Evolutionary conservation across 1,140 invertebrate genomes (phyloP), one percentile per base, ranked within the genome.

Genomic region (Stegodyphus mimosarum): DNA sequence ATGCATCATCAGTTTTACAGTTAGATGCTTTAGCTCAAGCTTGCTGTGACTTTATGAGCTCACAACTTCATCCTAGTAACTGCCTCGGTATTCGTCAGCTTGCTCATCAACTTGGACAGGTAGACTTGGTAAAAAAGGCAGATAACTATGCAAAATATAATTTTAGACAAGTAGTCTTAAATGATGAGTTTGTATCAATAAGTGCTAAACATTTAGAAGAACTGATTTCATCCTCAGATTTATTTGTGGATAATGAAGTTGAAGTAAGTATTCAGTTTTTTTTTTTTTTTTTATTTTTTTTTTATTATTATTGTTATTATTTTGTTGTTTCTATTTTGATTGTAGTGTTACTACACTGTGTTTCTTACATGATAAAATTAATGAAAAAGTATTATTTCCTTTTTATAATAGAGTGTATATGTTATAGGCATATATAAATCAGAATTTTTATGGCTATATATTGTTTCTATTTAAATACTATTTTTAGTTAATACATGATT

Each of bases 141-240:
- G 86, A 87, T 53, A 13, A 49, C 6, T 87, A 53, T 60, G 67
- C 78, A 10, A 71, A 70, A 18, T 72, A 51, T 33, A 55, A 84
- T 67, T 87, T 84, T 69, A n/a, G 50, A 67, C 93, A 95, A 88
- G 94, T 97, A 2, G 93, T 94, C 1, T 91, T 93, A 81, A 93
- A 94, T n/a, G 94, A 96, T 51, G 96, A 97, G 89, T 97, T 95
- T 90, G 90, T 95, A 10, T 91, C 90, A 85, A 90, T 96, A n/a
- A 88, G 89, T 53, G 80, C 60, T 50, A 79, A 77, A 11, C 86
- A 87, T 66, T 74, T 87, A 50, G 78, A 87, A 67, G 80, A 87
- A 53, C 63, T 87, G n/a, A 67, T 87, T 66, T 87, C 86, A 63
- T 86, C 87, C 3, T 51, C 76, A n/a, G 78, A 85, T 80, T 73